Base-by-base conservation (phyloP, 1,140 invertebrate genomes). In the Bicyclus anynana region DNA sequence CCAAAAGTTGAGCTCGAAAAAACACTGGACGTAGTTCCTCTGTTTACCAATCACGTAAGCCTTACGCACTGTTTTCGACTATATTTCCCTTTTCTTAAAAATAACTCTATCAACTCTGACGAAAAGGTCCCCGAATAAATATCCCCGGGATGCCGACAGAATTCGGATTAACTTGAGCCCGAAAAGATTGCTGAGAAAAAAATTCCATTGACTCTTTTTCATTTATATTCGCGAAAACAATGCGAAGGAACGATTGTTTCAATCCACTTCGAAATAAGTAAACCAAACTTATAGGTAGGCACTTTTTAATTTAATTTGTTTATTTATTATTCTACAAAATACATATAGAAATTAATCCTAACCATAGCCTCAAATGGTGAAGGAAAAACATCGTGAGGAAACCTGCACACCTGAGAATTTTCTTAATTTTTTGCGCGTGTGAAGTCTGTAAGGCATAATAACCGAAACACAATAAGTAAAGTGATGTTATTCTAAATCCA, bases 81-180 rank as follows among this genome's bases (percentile, higher is more conserved):
- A 40, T 40, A 20, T 52, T 33, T 33, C 10, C 10, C 20, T 3
- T 42, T 53, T 27, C 37, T 7, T 13, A 9, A 37, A 53, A 53
- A 21, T 40, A 53, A 33, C 13, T 53, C 44, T 23, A 20, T 21
- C 26, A 42, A 53, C 38, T 26, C 23, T 42, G 35, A 42, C 23
- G 38, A 53, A 53, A 40, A 51, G 49, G 38, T 27, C 35, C 35
- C 35, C 20, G 13, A 16, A 29, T 53, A 40, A 53, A 53, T 42
- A 53, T 53, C 23, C 26, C 38, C 37, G 37, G n/a, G 23, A 53
- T 38, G 51, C 37, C 38, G 52, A 60, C 49, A 27, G 56, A 60
- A 60, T 60, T 53, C 33, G 50, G 46, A 53, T 53, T 53, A 59
- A 33, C 42, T 42, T 38, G 37, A 21, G 33, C 29, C 44, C 50